Percentiles rank a stretch among this genome's conserved stretches.
phyloP scores from a whole-genome alignment of 1,140 invertebrate genomes.

The Caligus rogercresseyi region DNA sequence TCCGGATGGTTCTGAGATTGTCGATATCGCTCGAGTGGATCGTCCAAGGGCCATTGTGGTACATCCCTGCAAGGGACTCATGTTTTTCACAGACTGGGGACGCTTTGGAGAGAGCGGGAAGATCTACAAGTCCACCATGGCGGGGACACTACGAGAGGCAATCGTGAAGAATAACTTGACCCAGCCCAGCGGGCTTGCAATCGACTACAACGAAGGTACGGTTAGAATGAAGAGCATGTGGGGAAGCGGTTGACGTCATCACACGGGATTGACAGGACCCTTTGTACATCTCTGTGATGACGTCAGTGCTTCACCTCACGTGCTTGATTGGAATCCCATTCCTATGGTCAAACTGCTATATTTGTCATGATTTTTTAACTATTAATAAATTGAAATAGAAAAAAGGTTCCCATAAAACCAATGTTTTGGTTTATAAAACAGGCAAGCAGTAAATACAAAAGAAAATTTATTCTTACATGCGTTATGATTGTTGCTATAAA shows the following conservation, averaged over 20 bases:
- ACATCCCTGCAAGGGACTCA: conserved; percentile 77
- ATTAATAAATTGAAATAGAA: not conserved
- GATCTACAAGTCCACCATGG: conserved; percentile 90
- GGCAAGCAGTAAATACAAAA: no score
- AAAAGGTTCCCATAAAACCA: no score
- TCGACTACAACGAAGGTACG: conserved; percentile 76
- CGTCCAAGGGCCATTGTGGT: conserved; percentile 83
- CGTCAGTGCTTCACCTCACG: no score
- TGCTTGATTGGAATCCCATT: no score
- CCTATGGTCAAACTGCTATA: not conserved
- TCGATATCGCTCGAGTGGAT: conserved; percentile 82
- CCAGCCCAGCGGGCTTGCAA: conserved; percentile 83
- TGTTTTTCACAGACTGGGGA: conserved; percentile 34
- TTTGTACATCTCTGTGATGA: no score
- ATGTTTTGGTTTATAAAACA: no score
- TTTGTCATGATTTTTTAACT: not conserved
- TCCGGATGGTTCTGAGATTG: conserved; percentile 61
- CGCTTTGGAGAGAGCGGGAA: conserved; percentile 76
- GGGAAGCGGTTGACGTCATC: no score
- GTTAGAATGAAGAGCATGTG: no score
- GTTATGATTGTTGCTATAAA: no score
- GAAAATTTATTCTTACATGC: no score
- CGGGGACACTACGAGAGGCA: conserved; percentile 71
- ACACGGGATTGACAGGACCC: no score
- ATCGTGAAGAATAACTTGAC: conserved; percentile 78